Base-by-base conservation (phyloP, 1,140 invertebrate species). In the Caenorhabditis tropicalis region DNA sequence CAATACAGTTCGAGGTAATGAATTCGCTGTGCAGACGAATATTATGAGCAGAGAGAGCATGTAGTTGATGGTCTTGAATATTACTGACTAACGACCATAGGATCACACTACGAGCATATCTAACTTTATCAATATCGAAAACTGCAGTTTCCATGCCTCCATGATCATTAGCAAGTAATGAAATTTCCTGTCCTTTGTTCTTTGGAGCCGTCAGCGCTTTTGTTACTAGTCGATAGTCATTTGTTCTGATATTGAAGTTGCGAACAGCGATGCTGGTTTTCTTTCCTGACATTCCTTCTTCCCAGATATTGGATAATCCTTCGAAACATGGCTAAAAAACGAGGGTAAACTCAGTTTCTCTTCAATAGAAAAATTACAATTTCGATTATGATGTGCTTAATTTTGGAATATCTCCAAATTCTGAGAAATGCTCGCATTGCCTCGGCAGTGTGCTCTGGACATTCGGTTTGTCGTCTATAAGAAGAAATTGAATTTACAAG, bases 1-100 rank as follows among this genome's bases (percentile, higher is more conserved):
- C 65, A 24, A 74, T 24, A 43, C 65, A 74, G 15, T 74, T 74
- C 2, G 65, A 74, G 12, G 65, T 74, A 7, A 74, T 74, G 36
- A 74, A 74, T 46, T 74, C 36, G 24, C 65, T 74, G 21, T 74
- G 65, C 24, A 74, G 36, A 43, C 65, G 65, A 31, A 74, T 74
- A 24, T 74, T 74, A 24, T 74, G 65, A 33, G 65, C 65, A 9
- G 19, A 12, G 12, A 74, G 36, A 15, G 65, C 33, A 46, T 24
- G 36, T 9, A 74, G 36, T 43, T 74, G 65, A 43, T 74, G 36
- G 29, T 74, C 65, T 74, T 74, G 36, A 43, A 74, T 74, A n/a
- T 74, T 74, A n/a, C 65, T 74, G 33, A 74, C 24, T 3, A 74
- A 29, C 6, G 65, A 74, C 65, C 65, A 74, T 15, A 74, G 65